Conservation (phyloP, 2,888 invertebrate genomes). For the Agrochola lychnidis region DNA sequence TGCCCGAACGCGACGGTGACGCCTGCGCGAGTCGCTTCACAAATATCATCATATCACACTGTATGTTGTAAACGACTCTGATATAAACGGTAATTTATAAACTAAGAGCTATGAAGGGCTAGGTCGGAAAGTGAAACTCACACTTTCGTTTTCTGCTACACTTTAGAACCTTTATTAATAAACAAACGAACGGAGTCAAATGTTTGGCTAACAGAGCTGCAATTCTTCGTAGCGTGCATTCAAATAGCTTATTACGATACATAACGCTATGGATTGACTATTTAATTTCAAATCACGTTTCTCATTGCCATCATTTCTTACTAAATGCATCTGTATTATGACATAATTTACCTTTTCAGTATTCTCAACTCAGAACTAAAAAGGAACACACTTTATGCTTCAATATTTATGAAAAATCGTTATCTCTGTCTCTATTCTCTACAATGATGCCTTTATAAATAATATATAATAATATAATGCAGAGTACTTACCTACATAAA, state of each 20-base stretch:
- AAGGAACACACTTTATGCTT: background rate
- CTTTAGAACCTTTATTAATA: conserved; percentile 41
- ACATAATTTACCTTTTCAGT: conserved; percentile 2
- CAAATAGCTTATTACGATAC: conserved; percentile 55
- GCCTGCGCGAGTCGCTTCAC: conserved; percentile 68
- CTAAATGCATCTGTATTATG: conserved; percentile 11
- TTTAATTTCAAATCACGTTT: conserved; percentile 68
- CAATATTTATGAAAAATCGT: background rate
- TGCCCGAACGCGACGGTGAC: conserved; percentile 67
- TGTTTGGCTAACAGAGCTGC: conserved; percentile 48
- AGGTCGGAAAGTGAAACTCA: conserved; percentile 34
- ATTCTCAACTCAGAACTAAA: background rate
- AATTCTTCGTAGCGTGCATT: conserved; percentile 49
- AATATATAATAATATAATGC: background rate
- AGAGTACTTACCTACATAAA: conserved; percentile 9
- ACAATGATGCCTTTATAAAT: conserved; percentile 3
- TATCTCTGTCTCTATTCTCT: conserved; percentile 6
- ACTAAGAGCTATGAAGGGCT: conserved; percentile 49
- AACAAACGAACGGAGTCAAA: conserved; percentile 31
- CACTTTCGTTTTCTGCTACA: conserved; percentile 42
- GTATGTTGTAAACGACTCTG: conserved; percentile 70
- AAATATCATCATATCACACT: conserved; percentile 62
- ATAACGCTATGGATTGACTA: conserved; percentile 32
- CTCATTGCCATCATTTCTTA: conserved; percentile 39
- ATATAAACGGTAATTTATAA: conserved; percentile 66